Conservation (phyloP, 1,140 invertebrate genomes). For the Glossosoma conforme region DNA sequence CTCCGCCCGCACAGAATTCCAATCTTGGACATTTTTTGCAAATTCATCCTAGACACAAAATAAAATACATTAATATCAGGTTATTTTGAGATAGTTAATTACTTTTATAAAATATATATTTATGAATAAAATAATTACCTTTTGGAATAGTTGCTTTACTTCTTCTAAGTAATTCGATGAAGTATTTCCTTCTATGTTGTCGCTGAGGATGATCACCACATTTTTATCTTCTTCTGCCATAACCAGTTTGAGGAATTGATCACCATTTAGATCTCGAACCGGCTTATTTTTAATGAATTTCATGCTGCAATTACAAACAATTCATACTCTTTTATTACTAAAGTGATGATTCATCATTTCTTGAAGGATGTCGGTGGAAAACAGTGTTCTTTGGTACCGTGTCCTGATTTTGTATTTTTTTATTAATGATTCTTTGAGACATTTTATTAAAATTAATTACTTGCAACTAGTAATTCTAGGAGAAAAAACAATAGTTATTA, state of each 20-base stretch:
- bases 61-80: slow-evolving; percentile 4
- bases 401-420: too few species aligned
- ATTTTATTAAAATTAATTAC: too few species aligned
- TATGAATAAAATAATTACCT: slow-evolving; percentile 44
- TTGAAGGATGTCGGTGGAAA: too few species aligned
- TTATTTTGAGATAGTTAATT: neutral
- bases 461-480: too few species aligned
- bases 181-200: slow-evolving; percentile 74
- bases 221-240: slow-evolving; percentile 87
- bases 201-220: slow-evolving; percentile 66
- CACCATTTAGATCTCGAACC: slow-evolving; percentile 80
- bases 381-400: too few species aligned
- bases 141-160: slow-evolving; percentile 84
- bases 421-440: too few species aligned
- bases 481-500: too few species aligned
- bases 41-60: slow-evolving; percentile 86
- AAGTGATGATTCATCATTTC: too few species aligned
- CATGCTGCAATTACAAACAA: slow-evolving; percentile 52
- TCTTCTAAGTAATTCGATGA: slow-evolving; percentile 80
- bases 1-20: slow-evolving; percentile 86
- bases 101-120: neutral
- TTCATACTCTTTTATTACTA: too few species aligned
- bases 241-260: slow-evolving; percentile 82
- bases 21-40: slow-evolving; percentile 91
- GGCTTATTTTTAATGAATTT: slow-evolving; percentile 97